These are phyloP conservation scores for Xenopus laevis DNA, from an alignment of 2,113 vertebrate species.

Conservation along the genomic window DNA sequence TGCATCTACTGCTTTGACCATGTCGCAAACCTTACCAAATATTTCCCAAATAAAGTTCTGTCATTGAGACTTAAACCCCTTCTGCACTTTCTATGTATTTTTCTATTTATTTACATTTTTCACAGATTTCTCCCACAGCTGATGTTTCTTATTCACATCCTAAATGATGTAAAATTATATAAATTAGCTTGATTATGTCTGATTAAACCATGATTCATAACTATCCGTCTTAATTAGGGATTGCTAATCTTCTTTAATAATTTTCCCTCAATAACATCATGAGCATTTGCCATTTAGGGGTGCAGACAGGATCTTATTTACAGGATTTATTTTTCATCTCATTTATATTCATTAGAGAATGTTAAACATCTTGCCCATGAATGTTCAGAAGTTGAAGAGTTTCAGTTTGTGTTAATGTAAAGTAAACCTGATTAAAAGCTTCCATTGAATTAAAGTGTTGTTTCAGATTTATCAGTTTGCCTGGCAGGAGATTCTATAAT, in stretches of 20 bases:
- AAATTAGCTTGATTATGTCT: constrained; percentile 42
- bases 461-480: too few relatives aligned
- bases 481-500: too few relatives aligned
- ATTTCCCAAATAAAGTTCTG: too few relatives aligned
- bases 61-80: too few relatives aligned
- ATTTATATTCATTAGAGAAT: background rate
- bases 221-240: constrained; percentile 32
- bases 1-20: too few relatives aligned
- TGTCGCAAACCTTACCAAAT: too few relatives aligned
- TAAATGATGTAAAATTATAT: constrained; percentile 35
- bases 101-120: background rate
- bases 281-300: constrained; percentile 27
- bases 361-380: too few relatives aligned
- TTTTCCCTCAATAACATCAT: constrained; percentile 28
- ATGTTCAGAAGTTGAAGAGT: too few relatives aligned
- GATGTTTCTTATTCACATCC: constrained; percentile 25
- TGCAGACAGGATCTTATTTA: constrained; percentile 16
- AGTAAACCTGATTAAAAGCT: too few relatives aligned
- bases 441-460: too few relatives aligned
- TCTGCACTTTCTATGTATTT: too few relatives aligned
- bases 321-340: constrained; percentile 32
- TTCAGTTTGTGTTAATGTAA: too few relatives aligned
- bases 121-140: background rate
- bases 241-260: constrained; percentile 35
- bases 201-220: constrained; percentile 38